phyloP scores from a whole-genome alignment of 1,140 invertebrate species.

The Phymorhynchus buccinoides region DNA sequence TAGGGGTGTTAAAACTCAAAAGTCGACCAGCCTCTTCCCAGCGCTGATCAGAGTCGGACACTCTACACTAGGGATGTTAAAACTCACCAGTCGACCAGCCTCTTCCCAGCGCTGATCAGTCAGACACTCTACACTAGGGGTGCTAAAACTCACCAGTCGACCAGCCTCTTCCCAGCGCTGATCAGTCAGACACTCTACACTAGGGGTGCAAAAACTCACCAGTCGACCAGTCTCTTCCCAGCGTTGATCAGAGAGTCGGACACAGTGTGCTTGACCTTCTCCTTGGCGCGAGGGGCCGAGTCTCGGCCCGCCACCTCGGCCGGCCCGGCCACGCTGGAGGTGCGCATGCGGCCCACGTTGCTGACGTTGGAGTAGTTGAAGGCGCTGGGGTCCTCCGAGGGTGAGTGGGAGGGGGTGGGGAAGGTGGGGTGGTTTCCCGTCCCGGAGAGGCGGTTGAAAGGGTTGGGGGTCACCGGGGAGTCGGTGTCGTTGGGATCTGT shows the following conservation, averaged over 20 bases:
- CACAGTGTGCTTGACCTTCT: constrained; percentile 61
- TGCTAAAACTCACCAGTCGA: too few relatives aligned
- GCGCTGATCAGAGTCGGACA: too few relatives aligned
- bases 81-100: too few relatives aligned
- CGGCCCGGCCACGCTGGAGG: constrained; percentile 59
- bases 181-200: too few relatives aligned
- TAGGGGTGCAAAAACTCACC: constrained; percentile 21
- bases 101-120: too few relatives aligned
- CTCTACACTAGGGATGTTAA: too few relatives aligned
- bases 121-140: too few relatives aligned
- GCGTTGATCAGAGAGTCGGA: constrained; percentile 56
- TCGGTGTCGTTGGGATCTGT: constrained; percentile 66
- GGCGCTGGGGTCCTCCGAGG: constrained; percentile 49
- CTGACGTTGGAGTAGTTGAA: constrained; percentile 66
- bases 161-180: too few relatives aligned
- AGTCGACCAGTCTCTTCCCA: constrained; percentile 41
- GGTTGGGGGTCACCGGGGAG: constrained; percentile 42
- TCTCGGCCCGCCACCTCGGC: constrained; percentile 41
- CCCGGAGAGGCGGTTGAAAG: constrained; percentile 46
- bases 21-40: too few relatives aligned
- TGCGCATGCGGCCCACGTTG: constrained; percentile 62
- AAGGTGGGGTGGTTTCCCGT: constrained; percentile 48
- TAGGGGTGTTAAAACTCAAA: too few relatives aligned
- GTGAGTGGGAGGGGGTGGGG: constrained; percentile 60
- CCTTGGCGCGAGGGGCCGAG: constrained; percentile 51